Conservation (phyloP, 53 echinoderm and acorn worm species). For the Apostichopus leukothele region DNA sequence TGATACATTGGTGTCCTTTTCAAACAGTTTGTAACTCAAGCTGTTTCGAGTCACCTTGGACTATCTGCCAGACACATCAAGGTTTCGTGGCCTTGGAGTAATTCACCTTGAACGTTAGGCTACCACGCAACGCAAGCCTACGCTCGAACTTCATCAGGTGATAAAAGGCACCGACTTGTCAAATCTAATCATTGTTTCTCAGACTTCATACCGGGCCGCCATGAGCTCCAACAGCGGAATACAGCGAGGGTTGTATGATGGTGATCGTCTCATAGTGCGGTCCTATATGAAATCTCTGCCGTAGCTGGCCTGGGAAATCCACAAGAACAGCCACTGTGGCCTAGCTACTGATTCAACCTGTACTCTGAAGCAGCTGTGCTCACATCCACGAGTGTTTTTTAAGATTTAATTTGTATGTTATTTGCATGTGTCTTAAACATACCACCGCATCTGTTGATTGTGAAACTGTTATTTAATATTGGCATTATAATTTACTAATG, state of each 20-base stretch:
- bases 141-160: conserved; percentile 28
- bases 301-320: background rate
- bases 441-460: too few species aligned
- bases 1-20: conserved; percentile 42
- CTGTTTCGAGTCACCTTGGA: conserved; percentile 39
- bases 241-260: conserved; percentile 18
- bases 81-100: conserved; percentile 37
- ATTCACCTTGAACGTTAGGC: conserved; percentile 44
- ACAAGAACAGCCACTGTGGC: background rate
- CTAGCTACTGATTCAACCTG: background rate
- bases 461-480: too few species aligned
- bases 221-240: conserved; percentile 21
- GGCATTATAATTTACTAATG: too few species aligned
- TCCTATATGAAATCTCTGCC: background rate
- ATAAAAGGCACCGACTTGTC: conserved; percentile 37
- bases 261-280: conserved; percentile 21
- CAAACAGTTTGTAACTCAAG: conserved; percentile 40
- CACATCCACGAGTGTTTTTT: too few species aligned
- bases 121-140: conserved; percentile 18
- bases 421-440: too few species aligned
- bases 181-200: conserved; percentile 30
- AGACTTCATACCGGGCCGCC: conserved; percentile 26
- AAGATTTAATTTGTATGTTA: too few species aligned
- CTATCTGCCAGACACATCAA: conserved; percentile 22
- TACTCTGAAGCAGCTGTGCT: background rate